Percentiles rank a stretch among this genome's conserved stretches.
Conservation (phyloP, 2,113 vertebrate genomes). For the Oreotragus oreotragus region DNA sequence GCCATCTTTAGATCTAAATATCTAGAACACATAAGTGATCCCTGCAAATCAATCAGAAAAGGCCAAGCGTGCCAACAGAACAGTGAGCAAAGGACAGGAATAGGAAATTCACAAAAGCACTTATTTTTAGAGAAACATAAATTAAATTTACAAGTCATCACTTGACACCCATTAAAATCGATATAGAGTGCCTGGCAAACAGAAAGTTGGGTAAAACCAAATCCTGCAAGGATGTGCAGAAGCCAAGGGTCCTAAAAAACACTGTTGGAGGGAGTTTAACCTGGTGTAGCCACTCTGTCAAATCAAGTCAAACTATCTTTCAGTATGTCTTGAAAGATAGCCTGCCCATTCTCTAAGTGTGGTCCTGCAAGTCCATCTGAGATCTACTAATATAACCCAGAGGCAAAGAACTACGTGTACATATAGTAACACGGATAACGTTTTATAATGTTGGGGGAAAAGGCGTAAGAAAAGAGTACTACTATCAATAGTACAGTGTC, state of each 20-base stretch:
- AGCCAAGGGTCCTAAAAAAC: neutral
- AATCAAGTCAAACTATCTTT: neutral
- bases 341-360: accelerated
- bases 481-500: neutral
- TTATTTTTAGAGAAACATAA: neutral
- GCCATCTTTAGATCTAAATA: neutral
- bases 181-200: neutral
- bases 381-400: neutral
- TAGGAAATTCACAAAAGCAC: neutral
- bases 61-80: neutral
- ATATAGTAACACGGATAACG: accelerated
- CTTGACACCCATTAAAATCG: neutral
- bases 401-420: neutral
- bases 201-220: neutral
- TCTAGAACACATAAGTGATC: neutral
- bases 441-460: neutral
- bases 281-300: neutral
- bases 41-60: neutral
- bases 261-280: accelerated
- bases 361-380: neutral
- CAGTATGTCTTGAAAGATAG: neutral
- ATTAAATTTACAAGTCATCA: neutral
- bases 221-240: neutral
- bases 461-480: neutral
- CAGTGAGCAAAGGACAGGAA: neutral